Evolutionary conservation across 2,113 vertebrate species (phyloP).

Genomic region (Oenanthe melanoleuca): DNA sequence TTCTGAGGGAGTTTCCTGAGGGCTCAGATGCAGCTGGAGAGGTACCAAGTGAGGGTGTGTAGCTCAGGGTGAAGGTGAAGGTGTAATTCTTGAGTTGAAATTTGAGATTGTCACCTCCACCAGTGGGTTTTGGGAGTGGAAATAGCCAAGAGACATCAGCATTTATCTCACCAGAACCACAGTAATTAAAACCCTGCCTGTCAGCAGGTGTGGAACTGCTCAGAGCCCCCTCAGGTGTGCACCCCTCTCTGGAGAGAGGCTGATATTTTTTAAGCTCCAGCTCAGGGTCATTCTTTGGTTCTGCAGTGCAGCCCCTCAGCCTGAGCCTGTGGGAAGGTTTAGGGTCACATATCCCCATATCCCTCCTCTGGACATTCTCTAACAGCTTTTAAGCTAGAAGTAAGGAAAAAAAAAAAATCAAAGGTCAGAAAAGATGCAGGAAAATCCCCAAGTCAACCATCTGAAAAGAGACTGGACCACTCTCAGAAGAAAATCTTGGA

Average conservation of each 20-base stretch:
- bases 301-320: neutral
- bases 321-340: neutral
- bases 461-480: neutral
- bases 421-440: neutral
- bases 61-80: neutral
- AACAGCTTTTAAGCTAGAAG: neutral
- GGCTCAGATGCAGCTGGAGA: neutral
- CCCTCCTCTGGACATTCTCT: neutral
- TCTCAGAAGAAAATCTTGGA: neutral
- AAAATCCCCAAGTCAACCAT: neutral
- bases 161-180: neutral
- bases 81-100: neutral
- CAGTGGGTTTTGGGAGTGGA: fast-evolving
- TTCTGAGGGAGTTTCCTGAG: neutral
- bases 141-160: neutral
- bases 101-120: neutral
- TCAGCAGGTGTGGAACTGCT: neutral
- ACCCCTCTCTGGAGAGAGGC: too few species aligned
- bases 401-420: neutral
- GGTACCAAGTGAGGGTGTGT: fast-evolving
- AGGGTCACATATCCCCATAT: neutral
- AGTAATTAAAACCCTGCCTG: neutral
- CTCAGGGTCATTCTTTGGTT: fast-evolving
- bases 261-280: neutral
- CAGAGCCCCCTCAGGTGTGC: neutral